phyloP scores from a whole-genome alignment of 2,797 vertebrate species.

The Anniella stebbinsi region DNA sequence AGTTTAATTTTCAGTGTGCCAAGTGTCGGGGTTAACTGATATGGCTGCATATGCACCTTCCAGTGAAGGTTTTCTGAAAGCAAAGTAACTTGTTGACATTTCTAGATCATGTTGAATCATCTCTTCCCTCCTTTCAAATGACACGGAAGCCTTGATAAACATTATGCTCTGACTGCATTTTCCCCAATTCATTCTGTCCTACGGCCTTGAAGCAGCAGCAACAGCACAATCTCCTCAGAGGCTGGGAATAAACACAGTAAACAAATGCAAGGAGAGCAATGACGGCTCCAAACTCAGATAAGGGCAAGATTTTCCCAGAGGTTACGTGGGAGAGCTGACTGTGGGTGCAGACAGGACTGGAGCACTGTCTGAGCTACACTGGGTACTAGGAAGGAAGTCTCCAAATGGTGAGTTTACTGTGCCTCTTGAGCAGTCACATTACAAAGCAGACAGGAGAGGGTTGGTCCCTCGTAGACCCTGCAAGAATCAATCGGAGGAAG shows the following conservation, averaged over 20 bases:
- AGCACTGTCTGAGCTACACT: slow-evolving; percentile 46
- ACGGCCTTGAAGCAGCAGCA: slow-evolving; percentile 53
- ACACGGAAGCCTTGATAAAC: slow-evolving; percentile 55
- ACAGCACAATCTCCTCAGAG: slow-evolving; percentile 57
- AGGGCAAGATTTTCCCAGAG: slow-evolving; percentile 72
- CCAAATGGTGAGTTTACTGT: slow-evolving; percentile 67
- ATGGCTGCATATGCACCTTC: neutral
- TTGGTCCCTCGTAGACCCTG: slow-evolving; percentile 76
- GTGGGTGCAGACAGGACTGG: slow-evolving; percentile 67
- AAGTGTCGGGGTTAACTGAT: neutral
- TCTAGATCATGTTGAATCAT: slow-evolving; percentile 58
- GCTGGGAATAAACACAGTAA: slow-evolving; percentile 67
- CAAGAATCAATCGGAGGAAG: slow-evolving; percentile 86
- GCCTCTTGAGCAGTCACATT: slow-evolving; percentile 70
- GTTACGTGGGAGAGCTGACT: slow-evolving; percentile 53
- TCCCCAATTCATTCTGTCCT: slow-evolving; percentile 53
- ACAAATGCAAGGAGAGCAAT: slow-evolving; percentile 65
- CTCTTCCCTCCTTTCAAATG: slow-evolving; percentile 35
- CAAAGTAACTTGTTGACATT: slow-evolving; percentile 64
- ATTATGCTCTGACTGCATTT: slow-evolving; percentile 43
- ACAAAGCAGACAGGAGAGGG: slow-evolving; percentile 80
- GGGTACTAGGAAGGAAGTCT: slow-evolving; percentile 84
- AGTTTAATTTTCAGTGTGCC: neutral
- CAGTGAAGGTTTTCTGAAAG: slow-evolving; percentile 12
- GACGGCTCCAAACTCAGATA: slow-evolving; percentile 56